Conservation (phyloP, 2,888 invertebrate genomes). For the Plagodis pulveraria region DNA sequence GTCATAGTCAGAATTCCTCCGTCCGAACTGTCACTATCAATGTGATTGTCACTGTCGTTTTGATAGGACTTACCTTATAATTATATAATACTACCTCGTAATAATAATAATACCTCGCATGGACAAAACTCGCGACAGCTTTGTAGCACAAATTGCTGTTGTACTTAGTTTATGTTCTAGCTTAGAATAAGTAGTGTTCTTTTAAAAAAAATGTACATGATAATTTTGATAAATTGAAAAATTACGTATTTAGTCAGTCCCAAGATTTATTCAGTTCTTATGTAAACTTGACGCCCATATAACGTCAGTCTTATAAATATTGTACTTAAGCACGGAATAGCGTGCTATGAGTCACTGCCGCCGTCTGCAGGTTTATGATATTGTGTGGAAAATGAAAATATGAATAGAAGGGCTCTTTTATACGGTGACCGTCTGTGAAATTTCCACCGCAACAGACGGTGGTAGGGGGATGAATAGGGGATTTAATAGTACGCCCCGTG, state of each 20-base stretch:
- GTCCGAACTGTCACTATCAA: too few species aligned
- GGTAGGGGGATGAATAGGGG: slow-evolving; percentile 25
- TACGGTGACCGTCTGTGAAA: slow-evolving; percentile 25
- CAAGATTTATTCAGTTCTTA: slow-evolving; percentile 12
- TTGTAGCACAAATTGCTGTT: too few species aligned
- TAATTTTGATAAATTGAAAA: too few species aligned
- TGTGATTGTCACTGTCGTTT: too few species aligned
- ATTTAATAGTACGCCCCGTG: slow-evolving; percentile 24
- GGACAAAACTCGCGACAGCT: too few species aligned
- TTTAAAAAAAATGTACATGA: too few species aligned
- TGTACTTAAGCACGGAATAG: background rate
- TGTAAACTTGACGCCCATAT: slow-evolving; percentile 14
- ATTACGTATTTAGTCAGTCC: too few species aligned
- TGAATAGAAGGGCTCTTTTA: slow-evolving; percentile 28
- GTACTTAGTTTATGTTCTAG: slow-evolving; percentile 6
- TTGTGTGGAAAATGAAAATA: slow-evolving; percentile 20
- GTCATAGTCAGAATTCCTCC: too few species aligned
- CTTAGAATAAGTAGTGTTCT: too few species aligned
- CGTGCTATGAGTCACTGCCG: slow-evolving; percentile 14
- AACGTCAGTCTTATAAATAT: slow-evolving; percentile 10
- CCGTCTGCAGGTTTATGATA: slow-evolving; percentile 21
- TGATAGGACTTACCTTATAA: too few species aligned
- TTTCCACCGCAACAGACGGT: slow-evolving; percentile 12
- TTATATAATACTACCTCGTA: too few species aligned
- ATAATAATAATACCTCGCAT: too few species aligned